Evolutionary conservation across 2,888 invertebrate genomes (phyloP), one percentile per base, ranked within the genome.

Genomic region (Hirudinaria manillensis): DNA sequence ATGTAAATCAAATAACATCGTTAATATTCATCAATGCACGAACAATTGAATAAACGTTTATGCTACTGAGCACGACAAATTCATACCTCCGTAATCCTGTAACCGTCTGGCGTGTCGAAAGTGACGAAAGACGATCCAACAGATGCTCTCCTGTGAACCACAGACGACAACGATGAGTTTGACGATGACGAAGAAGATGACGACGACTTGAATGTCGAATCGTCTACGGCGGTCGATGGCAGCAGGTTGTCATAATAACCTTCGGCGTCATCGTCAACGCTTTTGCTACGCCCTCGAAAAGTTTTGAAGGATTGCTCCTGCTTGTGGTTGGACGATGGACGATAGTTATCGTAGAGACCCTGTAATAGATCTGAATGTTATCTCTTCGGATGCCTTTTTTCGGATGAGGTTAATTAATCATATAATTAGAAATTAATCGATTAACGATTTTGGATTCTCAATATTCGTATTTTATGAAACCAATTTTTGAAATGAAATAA

Each of bases 41-140:
- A 16, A 21, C 53, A 16, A 53, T 53, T 13, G 21, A 53, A 53
- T 53, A 53, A 53, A 53, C 53, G 21, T 16, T 16, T 13, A 16
- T 53, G 13, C 53, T 13, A 16, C 53, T 53, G 13, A 53, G 13
- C 53, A 53, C 13, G 13, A 53, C 13, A 21, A 61, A 7, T 61
- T 61, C 61, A 2, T 61, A 61, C 61, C 29, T 61, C 61, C 19
- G 61, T 61, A n/a, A 61, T 61, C 24, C 61, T 24, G 29, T 61
- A 61, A 27, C 61, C 61, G 7, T 61, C 61, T 3, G 61, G 61
- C 13, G 61, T 61, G 10, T 61, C 61, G 61, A 61, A 61, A 61
- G 61, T 61, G 4, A 61, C 61, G 61, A 61, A 61, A 29, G 61
- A 61, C 2, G 61, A 61, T 29, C 24, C 24, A 3, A 29, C 29